A percentile compares a stretch with the other conserved stretches of the same genome.
These are phyloP conservation scores for Nyctalus aviator DNA, from an alignment of 2,797 vertebrate species.

Conservation along the genomic window DNA sequence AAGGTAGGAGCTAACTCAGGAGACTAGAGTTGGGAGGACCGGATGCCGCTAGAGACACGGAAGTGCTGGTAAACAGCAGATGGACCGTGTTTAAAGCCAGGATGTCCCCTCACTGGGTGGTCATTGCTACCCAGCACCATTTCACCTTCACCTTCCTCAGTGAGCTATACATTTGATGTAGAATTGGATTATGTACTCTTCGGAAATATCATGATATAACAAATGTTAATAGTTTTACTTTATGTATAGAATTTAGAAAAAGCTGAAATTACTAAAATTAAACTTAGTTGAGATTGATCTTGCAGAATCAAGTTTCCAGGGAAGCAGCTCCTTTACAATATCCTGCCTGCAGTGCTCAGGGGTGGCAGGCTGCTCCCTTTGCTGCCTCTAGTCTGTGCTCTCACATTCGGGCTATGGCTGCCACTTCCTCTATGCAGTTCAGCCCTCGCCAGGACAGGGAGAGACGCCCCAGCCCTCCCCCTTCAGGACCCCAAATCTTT, in stretches of 20 bases:
- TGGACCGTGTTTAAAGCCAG: neutral
- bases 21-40: neutral
- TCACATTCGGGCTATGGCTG: neutral
- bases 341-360: neutral
- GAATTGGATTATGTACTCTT: neutral
- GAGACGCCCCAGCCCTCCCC: neutral
- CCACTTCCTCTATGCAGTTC: neutral
- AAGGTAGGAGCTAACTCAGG: neutral
- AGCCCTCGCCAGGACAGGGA: neutral
- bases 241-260: neutral
- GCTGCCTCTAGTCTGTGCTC: neutral
- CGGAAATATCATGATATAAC: neutral
- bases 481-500: neutral
- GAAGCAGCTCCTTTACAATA: neutral
- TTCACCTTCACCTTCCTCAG: neutral
- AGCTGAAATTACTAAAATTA: neutral
- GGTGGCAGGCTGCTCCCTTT: neutral
- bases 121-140: neutral
- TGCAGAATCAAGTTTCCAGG: neutral
- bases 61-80: neutral
- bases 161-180: neutral
- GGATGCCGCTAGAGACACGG: neutral
- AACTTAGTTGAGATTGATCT: neutral
- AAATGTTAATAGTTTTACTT: neutral
- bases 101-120: rapidly evolving